These are phyloP conservation scores for Galago senegalensis DNA, from an alignment of 2,797 vertebrate genomes.

Conservation along the genomic window DNA sequence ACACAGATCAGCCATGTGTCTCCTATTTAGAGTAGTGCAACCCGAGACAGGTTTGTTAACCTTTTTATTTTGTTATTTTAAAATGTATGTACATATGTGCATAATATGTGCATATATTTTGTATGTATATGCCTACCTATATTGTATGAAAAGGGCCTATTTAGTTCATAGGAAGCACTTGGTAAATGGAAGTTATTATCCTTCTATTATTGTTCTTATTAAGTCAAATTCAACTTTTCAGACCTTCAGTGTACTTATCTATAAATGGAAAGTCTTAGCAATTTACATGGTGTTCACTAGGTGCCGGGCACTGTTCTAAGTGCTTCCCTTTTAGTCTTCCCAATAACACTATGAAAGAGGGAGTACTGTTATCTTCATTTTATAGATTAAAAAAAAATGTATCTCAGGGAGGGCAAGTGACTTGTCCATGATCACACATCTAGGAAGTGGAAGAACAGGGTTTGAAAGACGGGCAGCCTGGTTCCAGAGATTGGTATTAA, in stretches of 20 bases:
- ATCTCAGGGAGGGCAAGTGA: background rate
- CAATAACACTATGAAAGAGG: background rate
- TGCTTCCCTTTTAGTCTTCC: background rate
- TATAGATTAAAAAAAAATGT: conserved; percentile 40
- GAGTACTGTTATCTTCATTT: conserved; percentile 23
- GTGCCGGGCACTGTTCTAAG: background rate
- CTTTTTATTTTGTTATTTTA: conserved; percentile 26
- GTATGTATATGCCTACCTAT: background rate
- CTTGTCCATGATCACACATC: background rate
- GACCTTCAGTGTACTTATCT: background rate
- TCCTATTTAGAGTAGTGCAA: background rate
- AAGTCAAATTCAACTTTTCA: conserved; percentile 23
- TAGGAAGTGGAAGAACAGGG: conserved; percentile 31
- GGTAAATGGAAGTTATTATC: conserved; percentile 16
- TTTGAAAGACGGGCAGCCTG: background rate
- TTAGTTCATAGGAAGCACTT: background rate
- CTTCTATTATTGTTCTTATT: background rate
- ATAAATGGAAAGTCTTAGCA: conserved; percentile 15
- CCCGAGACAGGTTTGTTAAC: background rate
- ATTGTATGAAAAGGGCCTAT: background rate
- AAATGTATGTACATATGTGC: background rate
- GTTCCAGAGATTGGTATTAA: conserved; percentile 22
- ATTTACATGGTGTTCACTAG: conserved; percentile 17
- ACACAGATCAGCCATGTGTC: background rate
- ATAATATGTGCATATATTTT: background rate